Evolutionary conservation across 1,140 invertebrate species (phyloP), one percentile per base, ranked within the genome.

Genomic region (Holotrichia oblita): DNA sequence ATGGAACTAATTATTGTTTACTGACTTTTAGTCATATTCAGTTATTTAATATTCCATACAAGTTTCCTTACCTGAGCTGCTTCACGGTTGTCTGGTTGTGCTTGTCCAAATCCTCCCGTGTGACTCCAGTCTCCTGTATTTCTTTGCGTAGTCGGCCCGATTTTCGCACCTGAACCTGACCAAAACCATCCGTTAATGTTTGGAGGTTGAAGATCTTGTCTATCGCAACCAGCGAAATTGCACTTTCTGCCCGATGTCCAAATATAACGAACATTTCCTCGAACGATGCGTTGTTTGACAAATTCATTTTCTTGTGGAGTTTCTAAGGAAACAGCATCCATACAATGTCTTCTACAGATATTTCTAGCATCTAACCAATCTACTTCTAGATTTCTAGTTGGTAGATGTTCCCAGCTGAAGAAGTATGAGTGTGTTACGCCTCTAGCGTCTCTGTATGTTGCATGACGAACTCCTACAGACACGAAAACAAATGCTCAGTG

Each of bases 121-220:
- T 90, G 88, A 81, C 94, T 95, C 96, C 96, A 97, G 84, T 96
- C 95, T 12, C 95, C 95, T 44, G 94, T 92, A 86, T 96, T 96
- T 77, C 95, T 90, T 86, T 96, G 94, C 34, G 93, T 95, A 22
- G 95, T 96, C 44, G 95, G 92, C 61, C 95, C 95, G 81, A 97
- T 95, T 88, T 96, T 96, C 64, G 93, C 95, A 8, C 95, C 95
- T 0, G 94, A 96, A 78, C 95, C 96, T 17, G 94, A 95, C 95
- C 95, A 97, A 91, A 97, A 97, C 95, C 95, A 97, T 79, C 96
- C 96, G 87, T 97, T 97, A 44, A 96, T 89, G 83, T 97, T 95
- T 76, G 93, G 92, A 0, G 96, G 96, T 88, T 96, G 94, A 78
- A 97, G 89, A 86, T 97, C 96, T 34, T 94, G 89, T 76, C 95